These are phyloP conservation scores for Crossaster papposus DNA, from an alignment of 53 echinoderm and acorn worm genomes.

Conservation along the genomic window DNA sequence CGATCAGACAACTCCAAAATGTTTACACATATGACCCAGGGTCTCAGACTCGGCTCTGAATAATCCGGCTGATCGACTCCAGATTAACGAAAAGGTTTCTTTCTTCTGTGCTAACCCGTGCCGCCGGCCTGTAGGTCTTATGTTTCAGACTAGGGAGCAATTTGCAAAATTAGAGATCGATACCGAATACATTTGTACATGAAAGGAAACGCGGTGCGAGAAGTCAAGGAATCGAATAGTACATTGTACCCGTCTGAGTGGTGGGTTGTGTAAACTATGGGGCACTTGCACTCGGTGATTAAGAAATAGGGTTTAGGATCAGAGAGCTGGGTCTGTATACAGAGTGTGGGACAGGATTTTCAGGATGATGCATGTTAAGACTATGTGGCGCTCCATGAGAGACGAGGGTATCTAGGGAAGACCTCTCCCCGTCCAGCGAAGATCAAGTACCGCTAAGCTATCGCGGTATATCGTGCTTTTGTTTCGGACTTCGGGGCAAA, in stretches of 20 bases:
- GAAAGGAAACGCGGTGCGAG: background rate
- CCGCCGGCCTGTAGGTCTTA: slow-evolving; percentile 46
- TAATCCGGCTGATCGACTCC: slow-evolving; percentile 51
- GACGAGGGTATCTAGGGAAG: slow-evolving; percentile 9
- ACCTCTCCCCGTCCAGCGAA: background rate
- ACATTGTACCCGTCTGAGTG: background rate
- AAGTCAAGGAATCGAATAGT: slow-evolving; percentile 51
- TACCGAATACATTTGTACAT: slow-evolving; percentile 47
- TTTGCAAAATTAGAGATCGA: slow-evolving; percentile 59
- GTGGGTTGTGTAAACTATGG: background rate
- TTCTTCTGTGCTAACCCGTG: background rate
- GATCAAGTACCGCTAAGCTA: slow-evolving; percentile 17
- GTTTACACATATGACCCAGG: slow-evolving; percentile 35
- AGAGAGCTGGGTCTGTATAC: background rate
- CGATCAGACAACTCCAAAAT: slow-evolving; percentile 20
- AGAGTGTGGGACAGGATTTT: slow-evolving; percentile 42
- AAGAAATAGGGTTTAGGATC: background rate
- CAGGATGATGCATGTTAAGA: slow-evolving; percentile 6
- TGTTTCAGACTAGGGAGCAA: slow-evolving; percentile 47
- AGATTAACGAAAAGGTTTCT: slow-evolving; percentile 25
- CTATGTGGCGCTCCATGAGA: slow-evolving; percentile 1
- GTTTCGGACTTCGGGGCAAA: background rate
- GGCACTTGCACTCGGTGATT: slow-evolving; percentile 31
- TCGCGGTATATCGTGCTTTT: background rate
- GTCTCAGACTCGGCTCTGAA: slow-evolving; percentile 44